These are phyloP conservation scores for Stegastes partitus DNA, from an alignment of 2,113 vertebrate species.

Conservation along the genomic window DNA sequence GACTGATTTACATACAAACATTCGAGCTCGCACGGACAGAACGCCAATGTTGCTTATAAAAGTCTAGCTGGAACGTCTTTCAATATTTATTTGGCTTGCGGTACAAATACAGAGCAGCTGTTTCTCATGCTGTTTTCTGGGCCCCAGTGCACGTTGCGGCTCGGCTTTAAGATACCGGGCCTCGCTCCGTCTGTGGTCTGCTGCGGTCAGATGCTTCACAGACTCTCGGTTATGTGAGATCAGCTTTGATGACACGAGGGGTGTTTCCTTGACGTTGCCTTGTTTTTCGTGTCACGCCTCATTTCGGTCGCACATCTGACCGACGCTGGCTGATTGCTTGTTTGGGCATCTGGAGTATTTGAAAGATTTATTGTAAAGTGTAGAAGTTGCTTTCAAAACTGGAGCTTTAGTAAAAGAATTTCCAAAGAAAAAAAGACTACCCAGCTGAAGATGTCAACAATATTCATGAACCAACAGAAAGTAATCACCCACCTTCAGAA, in stretches of 20 bases:
- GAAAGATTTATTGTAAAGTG: too few relatives aligned
- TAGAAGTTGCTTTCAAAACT: too few relatives aligned
- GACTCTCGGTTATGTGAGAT: constrained; percentile 14
- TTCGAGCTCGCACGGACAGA: constrained; percentile 9
- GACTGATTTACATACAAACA: constrained; percentile 58
- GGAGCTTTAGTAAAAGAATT: too few relatives aligned
- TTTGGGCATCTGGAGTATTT: background rate
- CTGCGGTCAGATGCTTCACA: constrained; percentile 19
- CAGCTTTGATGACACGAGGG: constrained; percentile 22
- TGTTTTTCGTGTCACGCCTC: constrained; percentile 25
- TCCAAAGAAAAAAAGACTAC: too few relatives aligned
- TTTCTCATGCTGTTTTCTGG: constrained; percentile 62
- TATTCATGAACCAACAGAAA: too few relatives aligned
- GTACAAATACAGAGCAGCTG: constrained; percentile 75
- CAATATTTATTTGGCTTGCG: constrained; percentile 65
- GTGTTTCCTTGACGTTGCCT: background rate
- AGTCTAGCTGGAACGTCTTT: constrained; percentile 49
- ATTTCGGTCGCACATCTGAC: constrained; percentile 26
- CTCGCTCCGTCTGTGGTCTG: constrained; percentile 28
- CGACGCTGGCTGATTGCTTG: background rate
- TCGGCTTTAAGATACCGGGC: background rate
- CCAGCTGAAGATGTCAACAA: too few relatives aligned
- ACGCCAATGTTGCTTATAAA: constrained; percentile 40
- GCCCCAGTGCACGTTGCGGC: constrained; percentile 47
- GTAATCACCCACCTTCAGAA: too few relatives aligned